phyloP scores from a whole-genome alignment of 2,797 vertebrate genomes.

The Cichlasoma orientale region DNA sequence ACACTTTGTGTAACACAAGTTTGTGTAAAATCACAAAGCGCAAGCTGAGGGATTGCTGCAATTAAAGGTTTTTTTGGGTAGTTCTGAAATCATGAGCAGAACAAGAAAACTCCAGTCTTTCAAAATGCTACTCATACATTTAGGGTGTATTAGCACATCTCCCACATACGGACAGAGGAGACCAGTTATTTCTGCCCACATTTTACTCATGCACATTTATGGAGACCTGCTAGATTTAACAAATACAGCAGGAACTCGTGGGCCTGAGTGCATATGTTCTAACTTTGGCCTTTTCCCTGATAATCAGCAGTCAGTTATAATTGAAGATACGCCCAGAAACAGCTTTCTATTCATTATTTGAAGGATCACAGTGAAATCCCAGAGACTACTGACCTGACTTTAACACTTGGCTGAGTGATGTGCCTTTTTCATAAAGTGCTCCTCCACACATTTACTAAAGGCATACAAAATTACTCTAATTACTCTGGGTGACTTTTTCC shows the following conservation, averaged over 20 bases:
- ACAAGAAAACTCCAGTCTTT: background rate
- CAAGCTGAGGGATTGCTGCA: background rate
- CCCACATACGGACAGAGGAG: slow-evolving; percentile 21
- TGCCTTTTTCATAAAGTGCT: too few species aligned
- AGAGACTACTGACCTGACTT: slow-evolving; percentile 49
- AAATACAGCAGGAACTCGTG: slow-evolving; percentile 13
- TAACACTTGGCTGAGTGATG: slow-evolving; percentile 34
- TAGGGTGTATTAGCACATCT: slow-evolving; percentile 10
- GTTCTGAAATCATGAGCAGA: background rate
- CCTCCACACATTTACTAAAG: too few species aligned
- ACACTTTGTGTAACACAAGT: too few species aligned
- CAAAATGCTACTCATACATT: slow-evolving; percentile 12
- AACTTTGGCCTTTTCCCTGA: slow-evolving; percentile 18
- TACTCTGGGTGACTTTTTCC: too few species aligned
- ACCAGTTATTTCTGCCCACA: slow-evolving; percentile 26
- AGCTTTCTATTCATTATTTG: slow-evolving; percentile 33
- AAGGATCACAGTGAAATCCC: slow-evolving; percentile 26
- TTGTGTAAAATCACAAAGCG: background rate
- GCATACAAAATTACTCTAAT: too few species aligned
- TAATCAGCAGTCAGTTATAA: slow-evolving; percentile 17
- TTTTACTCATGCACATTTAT: slow-evolving; percentile 24
- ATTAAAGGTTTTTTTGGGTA: background rate
- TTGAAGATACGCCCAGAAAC: slow-evolving; percentile 12
- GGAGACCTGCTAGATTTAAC: slow-evolving; percentile 9
- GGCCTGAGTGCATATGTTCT: slow-evolving; percentile 23